These are phyloP conservation scores for rabbit (Oryctolagus cuniculus) DNA, from an alignment of 2,113 vertebrate genomes.

Conservation along the genomic window DNA sequence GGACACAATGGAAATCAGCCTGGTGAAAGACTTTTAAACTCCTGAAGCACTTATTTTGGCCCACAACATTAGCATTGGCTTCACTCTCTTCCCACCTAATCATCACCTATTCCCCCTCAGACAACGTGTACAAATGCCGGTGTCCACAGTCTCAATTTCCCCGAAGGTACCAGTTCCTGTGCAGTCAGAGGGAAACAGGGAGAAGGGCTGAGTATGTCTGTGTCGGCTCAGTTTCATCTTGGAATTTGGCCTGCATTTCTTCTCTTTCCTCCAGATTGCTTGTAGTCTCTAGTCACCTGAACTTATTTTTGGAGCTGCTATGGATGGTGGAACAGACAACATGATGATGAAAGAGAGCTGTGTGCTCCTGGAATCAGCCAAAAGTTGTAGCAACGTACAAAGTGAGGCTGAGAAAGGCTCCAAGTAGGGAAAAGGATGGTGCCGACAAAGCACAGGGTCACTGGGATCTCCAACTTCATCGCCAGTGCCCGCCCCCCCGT, in stretches of 20 bases:
- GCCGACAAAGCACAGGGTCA: neutral
- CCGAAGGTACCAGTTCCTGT: slow-evolving; percentile 47
- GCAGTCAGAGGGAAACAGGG: slow-evolving; percentile 49
- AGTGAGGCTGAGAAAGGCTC: slow-evolving; percentile 46
- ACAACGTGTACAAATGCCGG: neutral
- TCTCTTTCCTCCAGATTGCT: slow-evolving; percentile 55
- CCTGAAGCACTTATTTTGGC: slow-evolving; percentile 46
- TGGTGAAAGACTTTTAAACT: slow-evolving; percentile 65
- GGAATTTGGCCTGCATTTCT: slow-evolving; percentile 24
- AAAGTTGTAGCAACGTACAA: slow-evolving; percentile 41
- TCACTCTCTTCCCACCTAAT: slow-evolving; percentile 43
- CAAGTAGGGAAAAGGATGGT: neutral
- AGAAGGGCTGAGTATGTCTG: neutral
- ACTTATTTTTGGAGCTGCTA: slow-evolving; percentile 60
- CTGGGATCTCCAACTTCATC: neutral
- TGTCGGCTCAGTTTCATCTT: slow-evolving; percentile 32
- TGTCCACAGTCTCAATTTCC: slow-evolving; percentile 59
- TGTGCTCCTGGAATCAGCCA: slow-evolving; percentile 48
- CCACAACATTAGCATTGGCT: slow-evolving; percentile 75
- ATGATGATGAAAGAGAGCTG: slow-evolving; percentile 19
- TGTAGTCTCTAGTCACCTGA: slow-evolving; percentile 61
- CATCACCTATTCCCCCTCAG: slow-evolving; percentile 42
- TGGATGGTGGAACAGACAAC: neutral
- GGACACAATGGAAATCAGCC: slow-evolving; percentile 1
- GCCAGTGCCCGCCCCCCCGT: neutral